phyloP scores from a whole-genome alignment of 2,113 vertebrate species.

The Falcunculus frontatus region DNA sequence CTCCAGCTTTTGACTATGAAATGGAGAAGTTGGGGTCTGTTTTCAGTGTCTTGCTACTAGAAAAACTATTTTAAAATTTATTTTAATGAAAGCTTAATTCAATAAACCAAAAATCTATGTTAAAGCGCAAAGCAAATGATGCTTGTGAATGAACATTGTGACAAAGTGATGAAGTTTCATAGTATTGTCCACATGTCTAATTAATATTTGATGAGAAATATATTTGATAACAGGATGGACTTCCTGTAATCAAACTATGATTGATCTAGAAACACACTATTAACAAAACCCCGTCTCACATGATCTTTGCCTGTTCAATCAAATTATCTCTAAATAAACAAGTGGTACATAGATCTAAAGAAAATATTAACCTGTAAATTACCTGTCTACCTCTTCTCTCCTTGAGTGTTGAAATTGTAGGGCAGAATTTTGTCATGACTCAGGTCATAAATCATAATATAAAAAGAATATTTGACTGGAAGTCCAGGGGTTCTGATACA shows the following conservation, averaged over 20 bases:
- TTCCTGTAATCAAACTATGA: slow-evolving; percentile 70
- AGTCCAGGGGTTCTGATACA: not conserved
- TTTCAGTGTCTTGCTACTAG: not conserved
- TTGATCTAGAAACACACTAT: slow-evolving; percentile 50
- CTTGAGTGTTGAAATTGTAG: not conserved
- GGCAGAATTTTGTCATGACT: not conserved
- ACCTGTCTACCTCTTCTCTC: not conserved
- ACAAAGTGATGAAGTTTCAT: not conserved
- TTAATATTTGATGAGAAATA: slow-evolving; percentile 69
- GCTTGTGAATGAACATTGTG: not conserved
- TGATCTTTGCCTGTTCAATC: slow-evolving; percentile 48
- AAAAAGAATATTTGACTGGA: not conserved
- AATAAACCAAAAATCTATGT: not conserved
- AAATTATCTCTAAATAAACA: slow-evolving; percentile 73
- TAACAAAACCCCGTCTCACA: slow-evolving; percentile 41
- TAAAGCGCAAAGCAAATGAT: not conserved
- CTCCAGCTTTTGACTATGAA: not conserved
- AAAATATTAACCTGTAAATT: slow-evolving; percentile 52
- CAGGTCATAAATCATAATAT: not conserved
- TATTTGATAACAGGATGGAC: slow-evolving; percentile 65
- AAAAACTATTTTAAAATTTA: not conserved
- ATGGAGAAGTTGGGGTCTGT: not conserved
- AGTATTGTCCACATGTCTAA: slow-evolving; percentile 19
- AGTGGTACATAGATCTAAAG: slow-evolving; percentile 19
- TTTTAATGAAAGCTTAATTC: not conserved